These are phyloP conservation scores for Mungos mungo DNA, from an alignment of 2,113 vertebrate species.

Conservation along the genomic window DNA sequence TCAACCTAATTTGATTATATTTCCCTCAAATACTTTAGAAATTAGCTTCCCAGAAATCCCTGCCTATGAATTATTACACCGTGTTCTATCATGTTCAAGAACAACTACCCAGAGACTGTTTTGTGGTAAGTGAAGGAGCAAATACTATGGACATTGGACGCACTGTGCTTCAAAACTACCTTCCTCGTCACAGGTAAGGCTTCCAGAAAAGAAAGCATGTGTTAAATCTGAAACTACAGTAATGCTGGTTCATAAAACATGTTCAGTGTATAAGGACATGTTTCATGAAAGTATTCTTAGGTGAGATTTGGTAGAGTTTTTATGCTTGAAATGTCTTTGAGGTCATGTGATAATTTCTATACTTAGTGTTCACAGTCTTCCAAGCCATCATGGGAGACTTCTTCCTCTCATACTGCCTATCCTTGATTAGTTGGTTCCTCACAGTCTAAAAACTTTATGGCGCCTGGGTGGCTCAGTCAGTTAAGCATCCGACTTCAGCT, in stretches of 20 bases:
- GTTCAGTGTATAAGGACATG: neutral
- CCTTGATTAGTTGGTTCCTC: neutral
- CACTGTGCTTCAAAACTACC: slow-evolving; percentile 93
- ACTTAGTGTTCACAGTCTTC: neutral
- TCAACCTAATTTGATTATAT: slow-evolving; percentile 75
- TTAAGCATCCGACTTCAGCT: too few relatives aligned
- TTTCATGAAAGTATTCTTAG: neutral
- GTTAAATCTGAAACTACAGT: neutral
- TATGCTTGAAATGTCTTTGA: neutral
- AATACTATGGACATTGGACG: slow-evolving; percentile 99
- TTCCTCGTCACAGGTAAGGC: slow-evolving; percentile 92
- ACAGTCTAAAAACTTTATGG: neutral
- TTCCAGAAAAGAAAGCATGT: neutral
- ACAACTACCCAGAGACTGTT: slow-evolving; percentile 91
- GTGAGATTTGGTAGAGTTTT: neutral
- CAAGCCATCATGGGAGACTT: neutral
- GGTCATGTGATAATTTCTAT: neutral
- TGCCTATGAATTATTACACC: slow-evolving; percentile 97
- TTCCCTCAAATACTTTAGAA: slow-evolving; percentile 74
- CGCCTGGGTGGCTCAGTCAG: too few relatives aligned
- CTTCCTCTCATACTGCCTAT: neutral
- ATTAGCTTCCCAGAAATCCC: slow-evolving; percentile 85
- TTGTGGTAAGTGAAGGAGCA: slow-evolving; percentile 96
- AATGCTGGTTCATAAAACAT: neutral
- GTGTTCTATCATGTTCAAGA: slow-evolving; percentile 92